Evolutionary conservation across 2,113 vertebrate genomes (phyloP), one percentile per base, ranked within the genome.

Genomic region (Crocuta crocuta): DNA sequence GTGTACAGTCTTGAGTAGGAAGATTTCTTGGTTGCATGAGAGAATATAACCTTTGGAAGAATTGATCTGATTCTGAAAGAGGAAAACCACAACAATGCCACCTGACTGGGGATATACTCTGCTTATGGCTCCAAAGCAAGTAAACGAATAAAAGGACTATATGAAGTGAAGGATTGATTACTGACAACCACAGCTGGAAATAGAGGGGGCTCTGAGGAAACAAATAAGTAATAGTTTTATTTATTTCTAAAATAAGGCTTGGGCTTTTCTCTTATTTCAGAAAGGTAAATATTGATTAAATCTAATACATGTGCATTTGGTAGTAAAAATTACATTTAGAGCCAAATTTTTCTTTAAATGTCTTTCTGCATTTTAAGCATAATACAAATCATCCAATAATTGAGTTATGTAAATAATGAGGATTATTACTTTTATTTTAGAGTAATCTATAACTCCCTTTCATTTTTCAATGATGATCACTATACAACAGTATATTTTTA

Each of bases 381-480:
- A 95, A 85, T 55, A 93, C 4, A 92, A 83, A 63, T 91, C 16
- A 61, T 58, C 43, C 17, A 92, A 43, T 94, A 95, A 81, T 89
- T 91, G 61, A 95, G 73, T 73, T 79, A 31, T 58, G 26, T 82
- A 86, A 80, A 17, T 82, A 86, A 80, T 84, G 39, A 95, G 91
- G 19, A 39, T 94, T 45, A 73, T 55, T 96, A 85, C 65, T 91
- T 92, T 92, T 73, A 45, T 68, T 95, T 96, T 11, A 45, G 9
- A 97, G 97, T 96, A 28, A 85, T 28, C 35, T 66, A 11, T 89
- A 94, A 86, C 94, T 89, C 96, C 89, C 58, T 28, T 87, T 45
- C 43, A 95, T 78, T 94, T 89, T 94, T 79, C 28, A 74, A 0
- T 65, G 50, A 71, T 84, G n/a, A 17, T 90, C 65, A 12, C 92